A percentile compares a stretch with the other conserved stretches of the same genome.
Evolutionary conservation across 2,888 invertebrate genomes (phyloP).

Genomic region (Thereva nobilitata): DNA sequence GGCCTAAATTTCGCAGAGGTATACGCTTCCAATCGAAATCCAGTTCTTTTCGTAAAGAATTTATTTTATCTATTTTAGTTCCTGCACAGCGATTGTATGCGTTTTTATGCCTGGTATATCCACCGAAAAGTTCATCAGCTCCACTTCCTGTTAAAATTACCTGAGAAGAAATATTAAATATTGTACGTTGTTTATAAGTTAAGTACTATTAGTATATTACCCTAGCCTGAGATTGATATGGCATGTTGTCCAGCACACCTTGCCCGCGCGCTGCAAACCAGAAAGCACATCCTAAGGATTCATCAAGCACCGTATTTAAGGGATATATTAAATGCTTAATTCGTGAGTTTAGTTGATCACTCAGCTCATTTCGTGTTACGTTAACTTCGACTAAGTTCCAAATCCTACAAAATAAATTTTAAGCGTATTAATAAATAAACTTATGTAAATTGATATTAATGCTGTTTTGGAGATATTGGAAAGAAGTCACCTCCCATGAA

Average conservation of each 20-base stretch:
- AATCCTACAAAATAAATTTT: conserved; percentile 56
- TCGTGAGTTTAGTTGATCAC: conserved; percentile 60
- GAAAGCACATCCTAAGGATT: conserved; percentile 92
- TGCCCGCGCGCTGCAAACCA: conserved; percentile 92
- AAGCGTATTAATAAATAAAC: too few relatives aligned
- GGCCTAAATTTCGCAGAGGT: conserved; percentile 85
- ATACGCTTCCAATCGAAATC: conserved; percentile 82
- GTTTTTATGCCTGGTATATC: conserved; percentile 86
- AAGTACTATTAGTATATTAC: conserved; percentile 3
- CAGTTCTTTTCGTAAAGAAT: conserved; percentile 67
- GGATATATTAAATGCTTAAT: conserved; percentile 85
- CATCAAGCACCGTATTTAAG: conserved; percentile 85
- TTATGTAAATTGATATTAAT: too few relatives aligned
- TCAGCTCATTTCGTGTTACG: conserved; percentile 69
- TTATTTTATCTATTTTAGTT: conserved; percentile 54
- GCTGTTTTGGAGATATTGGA: too few relatives aligned
- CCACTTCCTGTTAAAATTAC: conserved; percentile 88
- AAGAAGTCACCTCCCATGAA: too few relatives aligned
- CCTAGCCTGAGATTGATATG: conserved; percentile 19
- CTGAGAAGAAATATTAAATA: conserved; percentile 55
- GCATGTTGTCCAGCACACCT: conserved; percentile 53
- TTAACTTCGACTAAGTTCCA: conserved; percentile 88
- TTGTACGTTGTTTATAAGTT: background rate
- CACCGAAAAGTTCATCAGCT: conserved; percentile 96
- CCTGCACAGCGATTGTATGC: conserved; percentile 66